Evolutionary conservation across 92 coral and sea anemone species (phyloP), one percentile per base, ranked within the genome.

Genomic region (Muricea muricata): DNA sequence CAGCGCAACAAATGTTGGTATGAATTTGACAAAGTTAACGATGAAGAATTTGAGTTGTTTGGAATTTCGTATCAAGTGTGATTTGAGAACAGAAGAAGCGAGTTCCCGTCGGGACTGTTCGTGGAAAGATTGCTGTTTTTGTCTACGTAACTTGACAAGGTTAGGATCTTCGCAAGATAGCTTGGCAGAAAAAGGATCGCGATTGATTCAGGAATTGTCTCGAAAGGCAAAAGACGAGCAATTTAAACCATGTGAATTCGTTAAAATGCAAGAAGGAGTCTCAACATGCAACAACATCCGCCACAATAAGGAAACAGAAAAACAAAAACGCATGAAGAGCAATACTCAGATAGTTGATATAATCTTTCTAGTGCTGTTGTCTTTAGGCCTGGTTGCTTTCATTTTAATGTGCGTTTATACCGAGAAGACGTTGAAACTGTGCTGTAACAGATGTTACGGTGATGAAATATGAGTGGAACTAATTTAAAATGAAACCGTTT

Each of bases 381-480:
- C 55, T 9, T 57, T 78, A 26, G 46, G 48, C 10, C 26, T 78
- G 35, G 0, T 78, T 32, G 70, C 46, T 32, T 31, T 56, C 23
- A 15, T 78, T 24, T 3, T 78, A 21, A 78, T 78, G 70, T 78
- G 28, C 10, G 29, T 78, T 6, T 56, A 29, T 71, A 78, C 83
- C 1, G 14, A 29, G 14, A 56, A 34, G 52, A 33, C 54, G 71
- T 40, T 78, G 6, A 78, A 37, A 32, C 21, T 78, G 37, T 78
- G 83, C 47, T 78, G 83, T 39, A 24, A 78, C 41, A 61, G 34
- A 14, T 78, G 83, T 35, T 78, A 78, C 24, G 70, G 39, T 31
- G 83, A 78, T 2, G 71, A 56, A 25, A 21, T 15, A 10, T 48
- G 30, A 75, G 35, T 9, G 42, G 42, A 37, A 37, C 42, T 37